Conservation (phyloP, 2,113 vertebrate species). For the Lethenteron reissneri region DNA sequence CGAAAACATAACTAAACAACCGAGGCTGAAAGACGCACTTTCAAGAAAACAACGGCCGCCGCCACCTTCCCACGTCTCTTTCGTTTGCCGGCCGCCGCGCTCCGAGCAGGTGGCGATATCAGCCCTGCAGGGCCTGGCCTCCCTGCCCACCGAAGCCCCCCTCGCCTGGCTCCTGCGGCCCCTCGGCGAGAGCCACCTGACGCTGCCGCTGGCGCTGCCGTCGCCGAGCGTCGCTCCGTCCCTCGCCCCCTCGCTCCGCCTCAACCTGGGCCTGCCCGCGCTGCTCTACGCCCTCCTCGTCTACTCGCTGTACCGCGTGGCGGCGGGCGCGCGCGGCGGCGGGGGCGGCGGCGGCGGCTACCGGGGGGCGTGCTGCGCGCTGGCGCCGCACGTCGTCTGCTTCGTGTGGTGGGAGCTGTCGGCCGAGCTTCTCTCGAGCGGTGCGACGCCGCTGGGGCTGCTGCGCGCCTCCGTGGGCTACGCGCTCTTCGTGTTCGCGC, state of each 20-base stretch:
- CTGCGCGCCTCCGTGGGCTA: slow-evolving; percentile 65
- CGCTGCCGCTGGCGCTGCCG: too few species aligned
- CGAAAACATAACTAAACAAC: too few species aligned
- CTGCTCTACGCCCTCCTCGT: slow-evolving; percentile 54
- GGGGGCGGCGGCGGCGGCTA: slow-evolving; percentile 55
- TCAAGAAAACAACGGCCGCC: too few species aligned
- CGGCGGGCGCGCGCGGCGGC: slow-evolving; percentile 44
- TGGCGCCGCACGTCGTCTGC: slow-evolving; percentile 84
- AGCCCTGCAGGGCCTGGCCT: too few species aligned
- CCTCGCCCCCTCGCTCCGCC: slow-evolving; percentile 26
- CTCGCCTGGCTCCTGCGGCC: too few species aligned
- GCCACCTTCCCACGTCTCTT: too few species aligned
- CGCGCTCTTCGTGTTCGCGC: slow-evolving; percentile 67
- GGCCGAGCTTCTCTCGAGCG: slow-evolving; percentile 38
- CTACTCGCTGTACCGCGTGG: slow-evolving; percentile 70
- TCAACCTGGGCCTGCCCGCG: slow-evolving; percentile 63
- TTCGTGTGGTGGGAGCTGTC: slow-evolving; percentile 89
- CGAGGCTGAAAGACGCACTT: too few species aligned
- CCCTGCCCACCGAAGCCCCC: too few species aligned
- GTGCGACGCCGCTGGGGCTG: slow-evolving; percentile 48
- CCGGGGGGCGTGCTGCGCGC: slow-evolving; percentile 69
- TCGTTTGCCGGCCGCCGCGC: too few species aligned
- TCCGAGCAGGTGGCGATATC: too few species aligned
- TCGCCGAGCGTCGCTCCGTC: too few species aligned
- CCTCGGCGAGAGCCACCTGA: too few species aligned